Conservation (phyloP, 1,140 invertebrate species). For the Mya arenaria region DNA sequence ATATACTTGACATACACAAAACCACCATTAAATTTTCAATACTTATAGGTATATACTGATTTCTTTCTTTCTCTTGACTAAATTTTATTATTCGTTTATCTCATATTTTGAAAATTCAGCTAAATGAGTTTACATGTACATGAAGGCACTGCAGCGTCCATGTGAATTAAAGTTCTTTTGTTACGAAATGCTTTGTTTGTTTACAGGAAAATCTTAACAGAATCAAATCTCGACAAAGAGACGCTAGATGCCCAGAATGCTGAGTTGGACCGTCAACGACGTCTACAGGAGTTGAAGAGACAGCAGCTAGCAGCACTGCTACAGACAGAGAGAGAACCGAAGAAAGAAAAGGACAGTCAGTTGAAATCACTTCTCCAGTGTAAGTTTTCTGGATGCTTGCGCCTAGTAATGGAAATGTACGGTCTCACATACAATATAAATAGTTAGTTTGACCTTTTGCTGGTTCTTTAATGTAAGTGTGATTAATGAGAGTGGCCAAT, state of each 20-base stretch:
- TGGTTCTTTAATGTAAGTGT: no score
- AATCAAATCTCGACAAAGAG: slow-evolving; percentile 94
- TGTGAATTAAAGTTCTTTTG: neutral
- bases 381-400: slow-evolving; percentile 41
- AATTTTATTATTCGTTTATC: neutral
- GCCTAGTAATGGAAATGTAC: no score
- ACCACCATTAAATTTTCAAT: neutral
- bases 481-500: no score
- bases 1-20: neutral
- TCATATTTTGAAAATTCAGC: neutral
- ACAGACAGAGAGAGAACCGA: slow-evolving; percentile 52
- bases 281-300: slow-evolving; percentile 78
- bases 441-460: no score
- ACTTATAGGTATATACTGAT: neutral
- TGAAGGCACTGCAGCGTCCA: neutral
- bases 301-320: slow-evolving; percentile 58
- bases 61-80: neutral
- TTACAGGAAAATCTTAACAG: slow-evolving; percentile 94
- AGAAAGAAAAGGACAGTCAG: slow-evolving; percentile 76
- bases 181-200: neutral
- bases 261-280: slow-evolving; percentile 89
- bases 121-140: neutral
- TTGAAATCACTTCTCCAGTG: slow-evolving; percentile 78
- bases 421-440: no score
- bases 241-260: slow-evolving; percentile 95